These are phyloP conservation scores for Brotogeris chrysoptera DNA, from an alignment of 2,797 vertebrate species.

Conservation along the genomic window DNA sequence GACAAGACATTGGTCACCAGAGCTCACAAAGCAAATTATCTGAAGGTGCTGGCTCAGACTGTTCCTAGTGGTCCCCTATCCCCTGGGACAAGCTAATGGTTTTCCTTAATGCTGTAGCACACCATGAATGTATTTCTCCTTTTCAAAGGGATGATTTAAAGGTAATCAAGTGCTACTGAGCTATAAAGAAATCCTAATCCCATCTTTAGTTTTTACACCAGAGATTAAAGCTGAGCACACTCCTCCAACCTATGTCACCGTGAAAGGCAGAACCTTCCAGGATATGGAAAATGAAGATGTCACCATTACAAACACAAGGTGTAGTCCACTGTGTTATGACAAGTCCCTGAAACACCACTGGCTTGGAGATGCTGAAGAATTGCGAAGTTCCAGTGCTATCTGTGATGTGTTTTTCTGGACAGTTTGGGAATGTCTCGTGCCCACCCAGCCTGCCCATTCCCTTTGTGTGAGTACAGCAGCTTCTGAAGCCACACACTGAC, in stretches of 20 bases:
- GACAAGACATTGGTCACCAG: background rate
- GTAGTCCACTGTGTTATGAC: background rate
- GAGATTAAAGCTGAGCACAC: background rate
- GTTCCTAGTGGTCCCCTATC: background rate
- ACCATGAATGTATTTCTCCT: background rate
- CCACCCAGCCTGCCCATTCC: background rate
- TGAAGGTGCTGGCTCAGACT: background rate
- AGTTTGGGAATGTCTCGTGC: background rate
- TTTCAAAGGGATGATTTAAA: background rate
- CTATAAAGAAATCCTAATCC: background rate
- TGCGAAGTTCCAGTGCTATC: background rate
- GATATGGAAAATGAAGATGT: background rate
- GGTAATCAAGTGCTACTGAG: background rate
- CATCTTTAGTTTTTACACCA: background rate
- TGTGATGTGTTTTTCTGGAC: background rate
- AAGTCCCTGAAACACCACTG: background rate
- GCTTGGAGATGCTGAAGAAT: background rate
- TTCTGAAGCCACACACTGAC: background rate
- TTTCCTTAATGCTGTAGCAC: background rate
- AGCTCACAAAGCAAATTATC: background rate
- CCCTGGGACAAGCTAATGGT: background rate
- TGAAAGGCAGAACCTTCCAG: background rate
- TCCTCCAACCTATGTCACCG: background rate
- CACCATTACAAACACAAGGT: background rate
- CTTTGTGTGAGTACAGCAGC: background rate